Conservation (phyloP, 2,888 invertebrate species). For the Eupithecia pulchellata region DNA sequence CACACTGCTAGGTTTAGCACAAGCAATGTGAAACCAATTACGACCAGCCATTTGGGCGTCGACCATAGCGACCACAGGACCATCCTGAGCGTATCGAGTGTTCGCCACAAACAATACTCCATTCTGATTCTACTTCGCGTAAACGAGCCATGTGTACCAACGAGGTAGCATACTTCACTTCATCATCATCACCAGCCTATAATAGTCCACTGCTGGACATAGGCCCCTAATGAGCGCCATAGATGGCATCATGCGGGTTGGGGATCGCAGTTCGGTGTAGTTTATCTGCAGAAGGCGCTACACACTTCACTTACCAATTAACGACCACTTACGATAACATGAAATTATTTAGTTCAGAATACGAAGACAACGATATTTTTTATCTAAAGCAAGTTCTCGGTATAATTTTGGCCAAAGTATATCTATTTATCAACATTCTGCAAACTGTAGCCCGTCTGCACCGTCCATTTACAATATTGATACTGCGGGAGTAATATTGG, state of each 20-base stretch:
- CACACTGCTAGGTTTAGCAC: neutral
- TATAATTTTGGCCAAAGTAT: too few relatives aligned
- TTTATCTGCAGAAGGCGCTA: too few relatives aligned
- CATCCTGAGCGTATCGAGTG: constrained; percentile 6
- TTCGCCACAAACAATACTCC: constrained; percentile 18
- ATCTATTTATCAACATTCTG: too few relatives aligned
- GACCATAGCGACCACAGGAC: neutral
- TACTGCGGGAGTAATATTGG: constrained; percentile 15
- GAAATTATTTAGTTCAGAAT: too few relatives aligned
- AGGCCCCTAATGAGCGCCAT: too few relatives aligned
- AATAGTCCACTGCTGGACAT: too few relatives aligned
- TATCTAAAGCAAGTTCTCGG: neutral
- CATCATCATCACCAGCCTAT: too few relatives aligned
- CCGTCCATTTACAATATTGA: neutral
- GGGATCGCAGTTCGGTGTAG: too few relatives aligned
- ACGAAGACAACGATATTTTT: too few relatives aligned
- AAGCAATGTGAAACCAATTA: constrained; percentile 8
- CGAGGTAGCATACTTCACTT: neutral
- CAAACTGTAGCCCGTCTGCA: neutral
- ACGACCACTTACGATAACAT: too few relatives aligned
- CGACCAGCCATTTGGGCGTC: neutral
- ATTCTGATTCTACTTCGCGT: constrained; percentile 6
- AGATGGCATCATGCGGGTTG: too few relatives aligned
- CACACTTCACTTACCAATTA: too few relatives aligned
- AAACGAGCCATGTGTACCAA: neutral